These are phyloP conservation scores for Trididemnum clinides DNA, from an alignment of 23 tunicate genomes.

Conservation along the genomic window DNA sequence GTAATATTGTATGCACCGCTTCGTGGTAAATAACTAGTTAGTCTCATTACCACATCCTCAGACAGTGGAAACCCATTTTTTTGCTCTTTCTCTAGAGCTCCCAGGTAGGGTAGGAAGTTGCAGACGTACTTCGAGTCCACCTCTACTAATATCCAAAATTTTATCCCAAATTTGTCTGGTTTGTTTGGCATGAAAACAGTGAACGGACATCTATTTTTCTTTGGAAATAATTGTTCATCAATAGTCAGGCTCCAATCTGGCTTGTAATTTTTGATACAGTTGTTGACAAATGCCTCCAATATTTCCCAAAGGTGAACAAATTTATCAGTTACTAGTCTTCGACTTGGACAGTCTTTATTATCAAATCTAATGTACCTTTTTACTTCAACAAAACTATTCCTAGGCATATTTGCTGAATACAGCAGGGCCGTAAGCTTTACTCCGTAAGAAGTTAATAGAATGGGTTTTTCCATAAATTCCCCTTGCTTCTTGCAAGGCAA, in stretches of 20 bases:
- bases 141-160: slow-evolving; percentile 12
- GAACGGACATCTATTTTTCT: slow-evolving; percentile 27
- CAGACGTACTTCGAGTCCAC: slow-evolving; percentile 9
- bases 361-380: slow-evolving; percentile 4
- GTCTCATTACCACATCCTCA: slow-evolving; percentile 13
- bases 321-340: slow-evolving; percentile 13
- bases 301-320: not conserved
- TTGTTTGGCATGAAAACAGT: slow-evolving; percentile 26
- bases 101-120: slow-evolving; percentile 14
- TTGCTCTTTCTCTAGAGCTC: slow-evolving; percentile 21
- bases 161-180: too few relatives aligned
- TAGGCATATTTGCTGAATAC: not conserved
- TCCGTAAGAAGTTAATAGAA: slow-evolving; percentile 16
- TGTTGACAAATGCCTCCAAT: too few relatives aligned
- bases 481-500: slow-evolving; percentile 26
- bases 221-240: slow-evolving; percentile 33
- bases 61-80: slow-evolving; percentile 20
- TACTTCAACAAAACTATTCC: not conserved
- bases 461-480: slow-evolving; percentile 22
- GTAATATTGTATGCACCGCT: not conserved
- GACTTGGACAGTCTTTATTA: slow-evolving; percentile 17
- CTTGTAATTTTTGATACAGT: not conserved
- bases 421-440: too few relatives aligned
- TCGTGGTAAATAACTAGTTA: not conserved
- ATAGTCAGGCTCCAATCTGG: slow-evolving; percentile 20